Evolutionary conservation across 2,888 invertebrate species (phyloP), one percentile per base, ranked within the genome.

Genomic region (Philereme transversata): DNA sequence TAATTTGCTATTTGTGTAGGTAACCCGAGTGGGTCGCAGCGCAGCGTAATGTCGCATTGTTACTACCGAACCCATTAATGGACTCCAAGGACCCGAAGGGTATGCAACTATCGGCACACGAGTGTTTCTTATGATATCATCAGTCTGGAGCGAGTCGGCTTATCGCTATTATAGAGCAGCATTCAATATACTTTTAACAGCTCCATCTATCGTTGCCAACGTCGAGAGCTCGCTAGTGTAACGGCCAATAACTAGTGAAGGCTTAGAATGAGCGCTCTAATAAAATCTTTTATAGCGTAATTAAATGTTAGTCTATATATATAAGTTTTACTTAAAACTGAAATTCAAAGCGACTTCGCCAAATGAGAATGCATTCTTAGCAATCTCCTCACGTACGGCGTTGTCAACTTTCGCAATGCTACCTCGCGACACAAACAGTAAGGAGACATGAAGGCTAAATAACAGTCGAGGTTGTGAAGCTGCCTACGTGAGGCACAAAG

Each of bases 331-430:
- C 57, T 65, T 75, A 75, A 80, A 78, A 81, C 83, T 84, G 78
- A 84, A 81, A 84, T 82, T 77, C 81, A 77, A 86, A 84, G 76
- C 77, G 71, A 69, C 59, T 67, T 51, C 51, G 75, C 77, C 74
- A 74, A 79, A 84, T 77, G 80, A 83, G 83, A 84, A 82, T 80
- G 76, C 73, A 78, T 83, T 77, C 75, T 89, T 78, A 74, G 81
- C 81, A 91, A 78, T 78, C 89, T 70, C 66, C 78, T 84, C 91
- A 91, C 91, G 91, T 90, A 84, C 82, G 69, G 69, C 75, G 83
- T 81, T 86, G 90, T 90, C 87, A 87, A 90, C 90, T 92, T 92
- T 92, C 90, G 91, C 87, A 92, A 92, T 82, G 81, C 79, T 84
- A 84, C 88, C 88, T 88, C 86, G 83, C 83, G 81, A 80, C 83